These are phyloP conservation scores for Kryptolebias ocellatus DNA, from an alignment of 2,797 vertebrate species.

Conservation along the genomic window DNA sequence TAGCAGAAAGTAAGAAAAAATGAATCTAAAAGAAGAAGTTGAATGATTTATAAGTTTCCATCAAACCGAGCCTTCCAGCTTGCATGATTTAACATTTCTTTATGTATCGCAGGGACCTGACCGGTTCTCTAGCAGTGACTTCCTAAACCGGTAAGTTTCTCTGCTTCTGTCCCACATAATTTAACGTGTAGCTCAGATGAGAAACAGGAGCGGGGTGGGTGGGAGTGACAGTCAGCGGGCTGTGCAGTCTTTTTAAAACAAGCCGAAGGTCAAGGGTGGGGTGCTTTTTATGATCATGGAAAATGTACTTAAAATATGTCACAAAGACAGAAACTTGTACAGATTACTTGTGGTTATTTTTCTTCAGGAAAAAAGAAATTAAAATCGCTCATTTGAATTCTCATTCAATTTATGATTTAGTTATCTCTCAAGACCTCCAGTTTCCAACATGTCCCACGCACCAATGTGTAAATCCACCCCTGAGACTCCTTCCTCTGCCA, in stretches of 20 bases:
- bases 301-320: slow-evolving; percentile 22
- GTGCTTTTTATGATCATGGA: slow-evolving; percentile 44
- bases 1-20: not conserved
- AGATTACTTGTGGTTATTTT: not conserved
- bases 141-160: slow-evolving; percentile 83
- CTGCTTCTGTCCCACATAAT: not conserved
- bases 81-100: slow-evolving; percentile 68
- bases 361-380: not conserved
- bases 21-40: not conserved
- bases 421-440: slow-evolving; percentile 17
- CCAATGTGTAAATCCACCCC: slow-evolving; percentile 33
- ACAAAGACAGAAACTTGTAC: not conserved
- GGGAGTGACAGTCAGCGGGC: slow-evolving; percentile 35
- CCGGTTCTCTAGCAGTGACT: slow-evolving; percentile 81
- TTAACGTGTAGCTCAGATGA: slow-evolving; percentile 20
- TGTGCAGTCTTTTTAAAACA: slow-evolving; percentile 54
- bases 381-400: not conserved
- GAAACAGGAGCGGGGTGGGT: slow-evolving; percentile 45
- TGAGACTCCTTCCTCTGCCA: slow-evolving; percentile 27
- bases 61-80: not conserved
- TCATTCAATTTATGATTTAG: not conserved
- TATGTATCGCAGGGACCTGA: slow-evolving; percentile 82
- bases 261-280: slow-evolving; percentile 23
- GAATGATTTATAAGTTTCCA: not conserved
- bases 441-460: slow-evolving; percentile 30